Evolutionary conservation across 2,113 vertebrate genomes (phyloP).

Genomic region (Glareola pratincola): DNA sequence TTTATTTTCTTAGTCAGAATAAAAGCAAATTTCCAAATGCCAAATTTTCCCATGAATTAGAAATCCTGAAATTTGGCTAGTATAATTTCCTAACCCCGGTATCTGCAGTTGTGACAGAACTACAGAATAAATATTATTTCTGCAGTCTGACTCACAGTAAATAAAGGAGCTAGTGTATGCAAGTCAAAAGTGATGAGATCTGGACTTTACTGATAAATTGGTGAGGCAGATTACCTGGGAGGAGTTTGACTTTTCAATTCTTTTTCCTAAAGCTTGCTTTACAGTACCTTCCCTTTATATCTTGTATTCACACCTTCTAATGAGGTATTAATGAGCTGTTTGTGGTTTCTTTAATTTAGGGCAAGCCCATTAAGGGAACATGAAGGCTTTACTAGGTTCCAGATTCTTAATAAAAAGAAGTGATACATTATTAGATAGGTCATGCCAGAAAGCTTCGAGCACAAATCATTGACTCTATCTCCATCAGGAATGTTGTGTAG

Average conservation of each 20-base stretch:
- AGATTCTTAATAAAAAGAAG: constrained; percentile 12
- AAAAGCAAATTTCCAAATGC: constrained; percentile 14
- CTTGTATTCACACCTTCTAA: constrained; percentile 17
- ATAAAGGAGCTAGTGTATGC: not conserved
- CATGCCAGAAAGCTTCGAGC: not conserved
- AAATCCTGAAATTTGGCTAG: constrained; percentile 39
- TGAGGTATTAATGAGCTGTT: constrained; percentile 47
- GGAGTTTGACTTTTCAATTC: not conserved
- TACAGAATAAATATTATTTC: constrained; percentile 22
- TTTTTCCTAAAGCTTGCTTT: not conserved
- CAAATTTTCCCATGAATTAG: constrained; percentile 16
- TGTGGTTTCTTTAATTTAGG: constrained; percentile 25
- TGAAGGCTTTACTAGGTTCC: not conserved
- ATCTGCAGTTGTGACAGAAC: not conserved
- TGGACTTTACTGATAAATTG: not conserved
- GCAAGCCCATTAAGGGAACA: not conserved
- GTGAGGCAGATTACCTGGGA: not conserved
- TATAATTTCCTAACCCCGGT: not conserved
- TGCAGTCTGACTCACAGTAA: constrained; percentile 6
- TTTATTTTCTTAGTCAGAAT: constrained; percentile 27
- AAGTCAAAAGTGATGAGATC: not conserved
- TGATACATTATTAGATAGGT: not conserved
- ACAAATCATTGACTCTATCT: not conserved
- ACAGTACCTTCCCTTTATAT: not conserved
- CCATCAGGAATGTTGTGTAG: not conserved